These are phyloP conservation scores for Alloplasta piceator DNA, from an alignment of 2,888 invertebrate species.

Conservation along the genomic window DNA sequence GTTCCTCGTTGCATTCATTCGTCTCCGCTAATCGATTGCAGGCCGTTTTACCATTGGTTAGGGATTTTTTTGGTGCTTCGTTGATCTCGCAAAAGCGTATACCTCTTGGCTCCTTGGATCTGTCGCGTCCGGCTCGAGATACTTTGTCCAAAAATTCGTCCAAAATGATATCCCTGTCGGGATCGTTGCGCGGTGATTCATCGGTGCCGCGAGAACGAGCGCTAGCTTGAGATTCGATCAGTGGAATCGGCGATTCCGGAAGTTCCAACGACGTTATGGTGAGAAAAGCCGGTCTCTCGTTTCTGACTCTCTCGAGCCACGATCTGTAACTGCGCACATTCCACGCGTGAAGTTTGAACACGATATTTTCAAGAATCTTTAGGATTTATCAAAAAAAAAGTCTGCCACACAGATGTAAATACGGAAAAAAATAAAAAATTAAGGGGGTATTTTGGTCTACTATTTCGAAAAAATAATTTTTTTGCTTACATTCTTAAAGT, in stretches of 20 bases:
- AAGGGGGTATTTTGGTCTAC: too few species aligned
- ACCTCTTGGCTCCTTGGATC: slow-evolving; percentile 56
- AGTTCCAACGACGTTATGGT: slow-evolving; percentile 80
- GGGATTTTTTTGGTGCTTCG: slow-evolving; percentile 32
- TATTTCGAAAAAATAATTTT: too few species aligned
- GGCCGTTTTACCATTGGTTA: slow-evolving; percentile 37
- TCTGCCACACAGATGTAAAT: neutral
- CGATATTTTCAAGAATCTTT: too few species aligned
- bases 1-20: slow-evolving; percentile 70
- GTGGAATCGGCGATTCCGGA: slow-evolving; percentile 78
- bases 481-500: too few species aligned
- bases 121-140: slow-evolving; percentile 65
- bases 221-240: slow-evolving; percentile 78
- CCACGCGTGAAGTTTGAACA: too few species aligned
- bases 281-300: slow-evolving; percentile 77
- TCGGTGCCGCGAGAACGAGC: slow-evolving; percentile 69
- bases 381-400: neutral
- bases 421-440: too few species aligned
- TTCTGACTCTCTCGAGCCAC: slow-evolving; percentile 76
- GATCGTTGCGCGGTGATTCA: slow-evolving; percentile 57
- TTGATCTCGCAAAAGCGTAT: slow-evolving; percentile 43
- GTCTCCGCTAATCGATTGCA: slow-evolving; percentile 65
- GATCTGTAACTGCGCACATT: slow-evolving; percentile 74
- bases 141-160: slow-evolving; percentile 75
- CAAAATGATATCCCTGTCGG: slow-evolving; percentile 73